These are phyloP conservation scores for Hirundichthys speculiger DNA, from an alignment of 2,113 vertebrate genomes.

Conservation along the genomic window DNA sequence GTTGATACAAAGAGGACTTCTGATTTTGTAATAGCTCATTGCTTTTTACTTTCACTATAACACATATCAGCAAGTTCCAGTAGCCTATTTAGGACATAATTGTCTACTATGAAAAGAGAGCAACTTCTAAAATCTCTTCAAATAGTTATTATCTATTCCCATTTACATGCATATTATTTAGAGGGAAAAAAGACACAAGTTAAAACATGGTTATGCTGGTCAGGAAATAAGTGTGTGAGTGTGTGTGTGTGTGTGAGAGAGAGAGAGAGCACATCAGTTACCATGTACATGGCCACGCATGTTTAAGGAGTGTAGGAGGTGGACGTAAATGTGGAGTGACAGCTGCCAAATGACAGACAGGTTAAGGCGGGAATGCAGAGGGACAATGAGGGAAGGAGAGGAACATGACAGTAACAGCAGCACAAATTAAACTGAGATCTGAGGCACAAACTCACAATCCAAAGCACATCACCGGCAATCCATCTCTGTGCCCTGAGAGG, in stretches of 20 bases:
- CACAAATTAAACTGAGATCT: conserved; percentile 85
- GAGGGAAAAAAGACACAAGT: too few relatives aligned
- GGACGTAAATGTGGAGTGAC: conserved; percentile 87
- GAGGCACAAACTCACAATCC: conserved; percentile 3
- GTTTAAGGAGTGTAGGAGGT: too few relatives aligned
- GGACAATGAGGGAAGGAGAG: conserved; percentile 85
- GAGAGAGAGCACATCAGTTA: too few relatives aligned
- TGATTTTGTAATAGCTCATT: background rate
- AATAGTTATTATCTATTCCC: too few relatives aligned
- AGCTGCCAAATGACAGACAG: conserved; percentile 86
- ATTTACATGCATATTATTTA: too few relatives aligned
- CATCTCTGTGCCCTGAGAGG: background rate
- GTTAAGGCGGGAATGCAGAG: conserved; percentile 83
- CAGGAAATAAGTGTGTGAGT: background rate
- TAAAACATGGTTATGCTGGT: background rate
- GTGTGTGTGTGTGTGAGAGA: conserved; percentile 10
- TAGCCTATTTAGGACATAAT: too few relatives aligned
- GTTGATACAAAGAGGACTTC: background rate
- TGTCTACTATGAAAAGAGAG: too few relatives aligned
- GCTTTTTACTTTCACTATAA: background rate
- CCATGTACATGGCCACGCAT: too few relatives aligned
- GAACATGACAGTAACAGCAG: conserved; percentile 92
- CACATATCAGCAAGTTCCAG: too few relatives aligned
- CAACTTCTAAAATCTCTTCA: too few relatives aligned
- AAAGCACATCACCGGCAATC: conserved; percentile 19